Evolutionary conservation across 2,113 vertebrate genomes (phyloP).

Genomic region (Sorex araneus): DNA sequence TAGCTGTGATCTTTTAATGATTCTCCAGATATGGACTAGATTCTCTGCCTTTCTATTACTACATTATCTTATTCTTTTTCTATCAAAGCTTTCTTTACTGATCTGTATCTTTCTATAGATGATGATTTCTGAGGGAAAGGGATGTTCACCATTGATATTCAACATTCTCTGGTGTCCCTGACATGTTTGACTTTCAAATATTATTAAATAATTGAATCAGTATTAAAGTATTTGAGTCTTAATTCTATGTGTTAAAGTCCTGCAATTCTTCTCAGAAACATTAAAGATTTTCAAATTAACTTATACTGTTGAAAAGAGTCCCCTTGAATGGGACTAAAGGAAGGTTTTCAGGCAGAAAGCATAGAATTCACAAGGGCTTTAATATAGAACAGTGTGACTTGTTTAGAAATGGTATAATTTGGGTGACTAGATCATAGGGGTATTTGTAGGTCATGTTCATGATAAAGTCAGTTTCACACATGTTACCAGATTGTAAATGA

Average conservation of each 20-base stretch:
- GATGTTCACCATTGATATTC: background rate
- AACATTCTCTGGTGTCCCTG: background rate
- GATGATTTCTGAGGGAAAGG: background rate
- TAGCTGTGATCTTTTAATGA: background rate
- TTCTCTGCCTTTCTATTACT: background rate
- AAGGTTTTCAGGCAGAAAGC: conserved; percentile 13
- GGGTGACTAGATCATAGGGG: background rate
- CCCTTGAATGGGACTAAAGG: background rate
- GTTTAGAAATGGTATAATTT: background rate
- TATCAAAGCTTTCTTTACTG: background rate
- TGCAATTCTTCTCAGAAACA: background rate
- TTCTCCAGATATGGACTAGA: background rate
- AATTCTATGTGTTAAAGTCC: background rate
- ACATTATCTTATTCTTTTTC: background rate
- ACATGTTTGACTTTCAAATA: conserved; percentile 44
- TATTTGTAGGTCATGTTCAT: background rate
- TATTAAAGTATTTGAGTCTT: background rate
- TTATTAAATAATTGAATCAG: conserved; percentile 12
- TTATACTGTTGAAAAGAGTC: conserved; percentile 1
- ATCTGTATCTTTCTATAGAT: background rate
- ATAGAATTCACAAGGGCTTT: background rate
- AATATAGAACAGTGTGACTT: background rate
- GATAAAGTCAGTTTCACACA: background rate
- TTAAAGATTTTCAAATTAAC: background rate
- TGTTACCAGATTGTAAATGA: background rate